phyloP scores from a whole-genome alignment of 2,797 vertebrate species.

The Sebastes glaucus region DNA sequence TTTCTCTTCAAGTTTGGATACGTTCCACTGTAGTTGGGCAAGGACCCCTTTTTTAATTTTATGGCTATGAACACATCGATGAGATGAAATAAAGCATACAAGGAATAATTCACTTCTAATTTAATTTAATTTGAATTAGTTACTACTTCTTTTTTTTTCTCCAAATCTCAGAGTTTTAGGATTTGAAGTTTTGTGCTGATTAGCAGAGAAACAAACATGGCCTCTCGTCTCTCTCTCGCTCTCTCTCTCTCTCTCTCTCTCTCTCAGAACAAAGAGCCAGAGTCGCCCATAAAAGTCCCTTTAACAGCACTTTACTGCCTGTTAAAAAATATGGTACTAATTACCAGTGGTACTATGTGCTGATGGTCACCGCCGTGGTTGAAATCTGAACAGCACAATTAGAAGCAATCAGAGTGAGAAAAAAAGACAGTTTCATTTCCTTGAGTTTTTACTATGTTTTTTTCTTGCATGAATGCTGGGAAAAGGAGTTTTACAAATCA shows the following conservation, averaged over 20 bases:
- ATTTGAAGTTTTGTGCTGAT: slow-evolving; percentile 27
- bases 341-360: slow-evolving; percentile 47
- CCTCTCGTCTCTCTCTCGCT: slow-evolving; percentile 18
- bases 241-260: slow-evolving; percentile 1
- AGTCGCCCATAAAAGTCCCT: slow-evolving; percentile 47
- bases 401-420: slow-evolving; percentile 41
- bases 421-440: slow-evolving; percentile 48
- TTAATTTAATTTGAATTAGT: background rate
- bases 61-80: slow-evolving; percentile 17
- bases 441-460: slow-evolving; percentile 53
- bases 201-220: slow-evolving; percentile 45
- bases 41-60: slow-evolving; percentile 6
- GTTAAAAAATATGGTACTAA: slow-evolving; percentile 70
- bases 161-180: background rate
- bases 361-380: slow-evolving; percentile 58
- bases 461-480: slow-evolving; percentile 59
- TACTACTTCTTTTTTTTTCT: background rate
- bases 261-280: slow-evolving; percentile 54
- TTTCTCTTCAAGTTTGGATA: background rate
- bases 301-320: slow-evolving; percentile 68
- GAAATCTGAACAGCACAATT: slow-evolving; percentile 37
- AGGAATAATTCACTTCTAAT: slow-evolving; percentile 3
- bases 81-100: slow-evolving; percentile 21
- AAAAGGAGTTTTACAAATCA: slow-evolving; percentile 60
- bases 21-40: background rate